These are phyloP conservation scores for Ambastaia sidthimunki DNA, from an alignment of 2,797 vertebrate genomes.

Conservation along the genomic window DNA sequence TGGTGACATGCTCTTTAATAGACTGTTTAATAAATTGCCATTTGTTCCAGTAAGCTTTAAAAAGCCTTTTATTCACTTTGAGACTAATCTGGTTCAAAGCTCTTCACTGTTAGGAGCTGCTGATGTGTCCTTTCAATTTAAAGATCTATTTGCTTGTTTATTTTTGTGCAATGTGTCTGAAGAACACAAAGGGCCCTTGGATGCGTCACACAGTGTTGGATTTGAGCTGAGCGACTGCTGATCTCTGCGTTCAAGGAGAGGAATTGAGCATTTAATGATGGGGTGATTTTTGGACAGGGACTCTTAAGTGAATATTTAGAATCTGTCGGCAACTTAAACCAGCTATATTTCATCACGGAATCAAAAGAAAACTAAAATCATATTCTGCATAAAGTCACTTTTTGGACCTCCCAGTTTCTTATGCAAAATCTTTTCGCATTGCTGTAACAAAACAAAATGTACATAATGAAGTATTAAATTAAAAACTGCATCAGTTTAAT, in stretches of 20 bases:
- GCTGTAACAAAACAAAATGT: too few species aligned
- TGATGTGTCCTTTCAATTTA: conserved; percentile 21
- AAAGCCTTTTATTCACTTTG: not conserved
- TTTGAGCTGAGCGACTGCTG: not conserved
- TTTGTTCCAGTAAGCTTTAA: conserved; percentile 16
- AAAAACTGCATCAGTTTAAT: too few species aligned
- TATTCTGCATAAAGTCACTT: not conserved
- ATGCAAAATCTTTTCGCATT: too few species aligned
- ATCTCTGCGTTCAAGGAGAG: not conserved
- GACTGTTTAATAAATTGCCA: conserved; percentile 19
- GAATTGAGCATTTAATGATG: not conserved
- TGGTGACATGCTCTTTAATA: conserved; percentile 3
- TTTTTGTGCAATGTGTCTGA: not conserved
- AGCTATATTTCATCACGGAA: not conserved
- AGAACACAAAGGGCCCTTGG: not conserved
- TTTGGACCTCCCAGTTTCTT: too few species aligned
- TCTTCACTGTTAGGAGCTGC: not conserved
- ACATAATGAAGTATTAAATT: too few species aligned
- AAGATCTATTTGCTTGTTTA: conserved; percentile 12
- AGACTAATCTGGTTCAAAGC: not conserved
- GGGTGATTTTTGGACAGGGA: not conserved
- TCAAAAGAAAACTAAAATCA: not conserved
- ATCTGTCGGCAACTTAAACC: not conserved
- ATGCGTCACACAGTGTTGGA: conserved; percentile 1
- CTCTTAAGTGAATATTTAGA: not conserved